These are phyloP conservation scores for Tethea ocularis DNA, from an alignment of 2,888 invertebrate genomes.

Conservation along the genomic window DNA sequence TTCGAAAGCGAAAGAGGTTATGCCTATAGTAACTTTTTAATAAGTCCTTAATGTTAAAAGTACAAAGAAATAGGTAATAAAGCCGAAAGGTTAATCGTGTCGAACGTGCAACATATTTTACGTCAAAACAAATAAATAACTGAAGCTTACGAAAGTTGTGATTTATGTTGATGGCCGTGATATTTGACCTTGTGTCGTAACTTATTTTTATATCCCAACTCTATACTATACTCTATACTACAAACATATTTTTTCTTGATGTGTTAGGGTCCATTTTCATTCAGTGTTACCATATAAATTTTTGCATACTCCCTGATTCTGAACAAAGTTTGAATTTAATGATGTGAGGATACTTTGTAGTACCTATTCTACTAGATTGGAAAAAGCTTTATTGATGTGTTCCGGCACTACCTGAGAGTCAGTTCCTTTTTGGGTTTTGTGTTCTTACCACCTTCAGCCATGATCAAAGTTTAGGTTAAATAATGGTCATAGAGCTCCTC, in stretches of 20 bases:
- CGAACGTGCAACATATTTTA: conserved; percentile 24
- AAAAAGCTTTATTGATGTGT: no score
- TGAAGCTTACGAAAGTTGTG: conserved; percentile 41
- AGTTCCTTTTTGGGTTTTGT: no score
- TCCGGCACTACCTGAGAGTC: no score
- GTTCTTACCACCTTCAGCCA: no score
- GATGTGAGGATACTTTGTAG: neutral
- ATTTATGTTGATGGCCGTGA: conserved; percentile 47
- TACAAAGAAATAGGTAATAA: conserved; percentile 1
- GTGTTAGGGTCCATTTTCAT: conserved; percentile 22
- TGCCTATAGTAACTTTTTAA: neutral
- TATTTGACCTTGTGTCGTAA: conserved; percentile 43
- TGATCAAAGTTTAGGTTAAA: no score
- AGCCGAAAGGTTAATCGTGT: neutral
- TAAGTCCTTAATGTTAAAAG: neutral
- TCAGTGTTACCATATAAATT: conserved; percentile 8
- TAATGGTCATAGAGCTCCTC: no score
- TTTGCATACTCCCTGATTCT: neutral
- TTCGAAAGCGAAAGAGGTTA: neutral
- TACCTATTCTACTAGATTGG: no score
- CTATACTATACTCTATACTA: no score
- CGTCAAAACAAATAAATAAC: conserved; percentile 40
- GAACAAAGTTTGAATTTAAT: neutral
- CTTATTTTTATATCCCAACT: conserved; percentile 45
- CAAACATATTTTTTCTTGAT: conserved; percentile 37